Evolutionary conservation across 23 tunicate genomes (phyloP), one percentile per base, ranked within the genome.

Genomic region (Styela clava): DNA sequence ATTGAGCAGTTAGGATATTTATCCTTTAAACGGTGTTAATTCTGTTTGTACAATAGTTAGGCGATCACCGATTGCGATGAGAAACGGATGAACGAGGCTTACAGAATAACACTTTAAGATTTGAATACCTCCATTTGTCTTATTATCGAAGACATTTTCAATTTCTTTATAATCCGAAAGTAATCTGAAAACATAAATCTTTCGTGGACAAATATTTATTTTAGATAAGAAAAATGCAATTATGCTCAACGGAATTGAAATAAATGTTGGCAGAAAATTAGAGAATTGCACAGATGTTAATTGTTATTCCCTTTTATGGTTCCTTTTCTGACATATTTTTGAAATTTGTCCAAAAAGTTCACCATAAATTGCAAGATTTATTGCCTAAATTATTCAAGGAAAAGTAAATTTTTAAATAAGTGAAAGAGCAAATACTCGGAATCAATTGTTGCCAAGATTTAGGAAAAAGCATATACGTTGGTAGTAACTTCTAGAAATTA

Each of bases 121-220:
- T 71, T 34, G 23, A 34, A 21, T 28, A 71, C 16, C 34, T 28
- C 32, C 35, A 71, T 71, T 71, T 71, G 77, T 71, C 77, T 19
- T 71, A 9, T 33, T 22, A 31, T 21, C 32, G 34, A 18, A 26
- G 35, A 34, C 32, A 28, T 71, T 71, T 71, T 34, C 35, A 32
- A 71, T 71, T 71, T 71, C 34, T 32, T 32, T 34, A 3, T 26
- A 32, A 71, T 71, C 77, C 77, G 56, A 30, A 26, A 7, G 3
- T 71, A 71, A 71, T 71, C 77, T 16, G 23, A 71, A 28, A 32
- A 71, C 77, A 71, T 71, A 71, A 71, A 71, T 71, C 77, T 71
- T 65, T 65, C 16, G 7, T 65, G 30, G 71, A 5, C 16, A 65
- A 25, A 25, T 65, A 65, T 65, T 65, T 26, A 16, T 5, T 5